These are phyloP conservation scores for Selene dorsalis DNA, from an alignment of 2,797 vertebrate genomes.

Conservation along the genomic window DNA sequence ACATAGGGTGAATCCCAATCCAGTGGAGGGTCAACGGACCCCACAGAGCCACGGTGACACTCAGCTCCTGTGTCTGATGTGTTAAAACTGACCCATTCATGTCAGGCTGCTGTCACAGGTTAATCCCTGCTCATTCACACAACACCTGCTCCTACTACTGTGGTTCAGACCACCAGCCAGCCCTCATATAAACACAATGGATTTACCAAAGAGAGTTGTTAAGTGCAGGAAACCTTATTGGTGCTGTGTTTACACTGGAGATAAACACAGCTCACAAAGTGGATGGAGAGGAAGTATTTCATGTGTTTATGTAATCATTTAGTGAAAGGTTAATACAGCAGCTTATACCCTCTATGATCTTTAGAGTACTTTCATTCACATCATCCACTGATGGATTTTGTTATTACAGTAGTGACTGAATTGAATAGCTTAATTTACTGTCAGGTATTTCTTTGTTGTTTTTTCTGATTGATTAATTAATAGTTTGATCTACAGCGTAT, in stretches of 20 bases:
- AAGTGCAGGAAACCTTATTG: neutral
- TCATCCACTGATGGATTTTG: neutral
- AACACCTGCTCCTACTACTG: constrained; percentile 29
- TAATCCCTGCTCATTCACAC: constrained; percentile 35
- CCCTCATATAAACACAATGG: neutral
- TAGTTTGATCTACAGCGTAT: neutral
- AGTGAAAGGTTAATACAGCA: neutral
- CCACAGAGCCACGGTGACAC: neutral
- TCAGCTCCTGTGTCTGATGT: constrained; percentile 1
- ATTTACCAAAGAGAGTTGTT: neutral
- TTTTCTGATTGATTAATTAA: neutral
- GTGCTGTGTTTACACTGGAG: neutral
- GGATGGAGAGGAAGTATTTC: too few species aligned
- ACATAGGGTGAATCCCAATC: constrained; percentile 30
- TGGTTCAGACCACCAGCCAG: neutral
- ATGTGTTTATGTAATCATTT: neutral
- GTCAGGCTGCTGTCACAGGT: constrained; percentile 15
- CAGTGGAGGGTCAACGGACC: neutral
- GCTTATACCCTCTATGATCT: neutral
- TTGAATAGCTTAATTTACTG: neutral
- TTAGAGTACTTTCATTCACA: neutral
- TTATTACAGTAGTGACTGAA: neutral
- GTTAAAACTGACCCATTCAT: constrained; percentile 20
- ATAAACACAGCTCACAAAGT: neutral
- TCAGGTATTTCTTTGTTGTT: neutral